Conservation (phyloP, 2,888 invertebrate species). For the Cephus sareptanus region DNA sequence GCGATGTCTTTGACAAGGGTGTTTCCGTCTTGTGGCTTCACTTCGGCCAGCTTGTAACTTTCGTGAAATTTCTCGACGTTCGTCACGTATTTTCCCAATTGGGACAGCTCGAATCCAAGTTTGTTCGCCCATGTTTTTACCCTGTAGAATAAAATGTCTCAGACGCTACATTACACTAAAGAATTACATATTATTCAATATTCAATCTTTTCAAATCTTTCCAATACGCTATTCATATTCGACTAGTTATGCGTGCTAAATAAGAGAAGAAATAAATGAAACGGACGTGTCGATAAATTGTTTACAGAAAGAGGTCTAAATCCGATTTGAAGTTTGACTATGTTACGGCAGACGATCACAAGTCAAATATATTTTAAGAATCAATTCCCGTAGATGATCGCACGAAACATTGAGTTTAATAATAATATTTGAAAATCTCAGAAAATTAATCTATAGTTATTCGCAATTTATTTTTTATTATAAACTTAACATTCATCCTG, state of each 20-base stretch:
- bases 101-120: slow-evolving; percentile 82
- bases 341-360: neutral
- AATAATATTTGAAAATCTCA: neutral
- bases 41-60: slow-evolving; percentile 83
- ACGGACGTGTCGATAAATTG: neutral
- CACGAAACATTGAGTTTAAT: neutral
- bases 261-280: slow-evolving; percentile 42
- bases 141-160: slow-evolving; percentile 63
- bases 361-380: neutral
- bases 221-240: slow-evolving; percentile 37
- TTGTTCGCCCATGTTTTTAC: slow-evolving; percentile 86
- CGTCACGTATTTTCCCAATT: slow-evolving; percentile 84
- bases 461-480: neutral
- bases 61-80: slow-evolving; percentile 82
- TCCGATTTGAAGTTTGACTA: neutral
- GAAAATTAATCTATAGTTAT: neutral
- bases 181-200: neutral
- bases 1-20: slow-evolving; percentile 85
- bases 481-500: neutral
- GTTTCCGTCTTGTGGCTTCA: slow-evolving; percentile 81
- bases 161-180: neutral
- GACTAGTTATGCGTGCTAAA: neutral
- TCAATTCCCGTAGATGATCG: neutral
- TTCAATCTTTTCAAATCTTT: slow-evolving; percentile 3
- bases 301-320: neutral